A percentile compares a stretch with the other conserved stretches of the same genome.
Conservation (phyloP, 2,888 invertebrate genomes). For the Lypha dubia region DNA sequence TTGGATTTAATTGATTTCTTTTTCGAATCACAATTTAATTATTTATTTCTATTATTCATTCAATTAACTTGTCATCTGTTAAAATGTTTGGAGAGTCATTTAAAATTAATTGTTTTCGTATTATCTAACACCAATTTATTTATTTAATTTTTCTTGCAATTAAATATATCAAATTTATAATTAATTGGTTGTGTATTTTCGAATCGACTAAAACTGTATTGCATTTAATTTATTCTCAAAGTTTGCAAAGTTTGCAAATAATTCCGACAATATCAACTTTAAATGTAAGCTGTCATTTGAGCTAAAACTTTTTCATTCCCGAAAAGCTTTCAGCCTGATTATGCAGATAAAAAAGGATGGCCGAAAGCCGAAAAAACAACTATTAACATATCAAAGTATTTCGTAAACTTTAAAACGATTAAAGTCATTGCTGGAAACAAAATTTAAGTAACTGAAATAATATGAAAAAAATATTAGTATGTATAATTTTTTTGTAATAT, state of each 20-base stretch:
- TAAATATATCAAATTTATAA: slow-evolving; percentile 15
- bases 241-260: background rate
- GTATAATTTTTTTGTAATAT: slow-evolving; percentile 1
- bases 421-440: slow-evolving; percentile 15
- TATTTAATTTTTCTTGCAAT: background rate
- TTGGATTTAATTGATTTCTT: background rate
- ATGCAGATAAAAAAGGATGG: background rate
- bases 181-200: slow-evolving; percentile 31
- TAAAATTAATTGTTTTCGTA: slow-evolving; percentile 49
- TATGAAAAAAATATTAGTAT: background rate
- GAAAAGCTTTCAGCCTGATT: background rate
- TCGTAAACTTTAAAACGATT: slow-evolving; percentile 1
- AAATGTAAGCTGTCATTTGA: slow-evolving; percentile 3
- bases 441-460: background rate
- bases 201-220: background rate
- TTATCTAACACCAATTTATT: background rate
- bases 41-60: background rate
- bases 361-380: background rate
- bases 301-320: background rate
- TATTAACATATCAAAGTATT: background rate
- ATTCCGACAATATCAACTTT: background rate
- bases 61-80: slow-evolving; percentile 37
- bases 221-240: background rate
- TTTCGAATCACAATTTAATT: background rate
- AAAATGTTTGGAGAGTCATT: slow-evolving; percentile 23